phyloP scores from a whole-genome alignment of 2,888 invertebrate genomes.

The Harpalus rubripes region DNA sequence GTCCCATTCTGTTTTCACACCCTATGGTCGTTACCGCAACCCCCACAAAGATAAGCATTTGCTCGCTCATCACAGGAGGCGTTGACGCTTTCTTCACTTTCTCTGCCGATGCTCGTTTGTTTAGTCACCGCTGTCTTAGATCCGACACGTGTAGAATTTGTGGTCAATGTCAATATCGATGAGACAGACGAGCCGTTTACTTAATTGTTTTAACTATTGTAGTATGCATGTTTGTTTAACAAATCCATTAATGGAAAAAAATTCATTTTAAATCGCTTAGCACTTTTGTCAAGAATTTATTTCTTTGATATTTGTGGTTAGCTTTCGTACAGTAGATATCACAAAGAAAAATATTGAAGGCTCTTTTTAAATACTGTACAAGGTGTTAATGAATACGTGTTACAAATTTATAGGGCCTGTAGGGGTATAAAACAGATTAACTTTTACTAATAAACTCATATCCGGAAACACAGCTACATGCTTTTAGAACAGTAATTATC shows the following conservation, averaged over 20 bases:
- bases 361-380: not conserved
- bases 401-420: too few species aligned
- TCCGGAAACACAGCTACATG: too few species aligned
- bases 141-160: not conserved
- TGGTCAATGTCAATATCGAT: not conserved
- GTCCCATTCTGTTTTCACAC: not conserved
- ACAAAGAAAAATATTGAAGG: too few species aligned
- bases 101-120: slow-evolving; percentile 11
- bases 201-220: not conserved
- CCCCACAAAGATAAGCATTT: slow-evolving; percentile 51
- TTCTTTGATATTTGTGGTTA: too few species aligned
- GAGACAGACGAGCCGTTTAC: not conserved
- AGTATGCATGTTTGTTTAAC: not conserved
- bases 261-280: too few species aligned
- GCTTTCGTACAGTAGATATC: too few species aligned
- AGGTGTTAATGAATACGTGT: too few species aligned
- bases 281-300: too few species aligned
- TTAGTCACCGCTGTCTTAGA: slow-evolving; percentile 3
- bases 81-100: slow-evolving; percentile 40
- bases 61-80: slow-evolving; percentile 45
- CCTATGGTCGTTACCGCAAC: slow-evolving; percentile 22
- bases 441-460: too few species aligned
- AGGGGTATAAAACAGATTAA: too few species aligned
- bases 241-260: too few species aligned
- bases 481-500: too few species aligned